Percentiles rank a stretch among this genome's conserved stretches.
phyloP scores from a whole-genome alignment of 2,888 invertebrate species.

The Disparrhopalites patrizii region DNA sequence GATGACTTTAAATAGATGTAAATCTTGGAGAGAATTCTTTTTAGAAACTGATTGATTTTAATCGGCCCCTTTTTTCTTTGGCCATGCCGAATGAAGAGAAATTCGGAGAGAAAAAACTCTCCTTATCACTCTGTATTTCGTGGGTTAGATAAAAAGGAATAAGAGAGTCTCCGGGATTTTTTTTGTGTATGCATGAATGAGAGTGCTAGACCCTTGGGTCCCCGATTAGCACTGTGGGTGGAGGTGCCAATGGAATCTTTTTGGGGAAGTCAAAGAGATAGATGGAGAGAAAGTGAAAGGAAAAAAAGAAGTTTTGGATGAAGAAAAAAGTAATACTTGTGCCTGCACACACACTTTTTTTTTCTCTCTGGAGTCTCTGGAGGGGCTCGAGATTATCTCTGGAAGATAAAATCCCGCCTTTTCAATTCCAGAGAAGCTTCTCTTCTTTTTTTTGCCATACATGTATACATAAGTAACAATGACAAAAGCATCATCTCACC shows the following conservation, averaged over 20 bases:
- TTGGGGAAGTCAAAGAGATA: slow-evolving; percentile 5
- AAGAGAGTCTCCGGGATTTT: not conserved
- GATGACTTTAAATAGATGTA: not conserved
- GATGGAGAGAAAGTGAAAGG: slow-evolving; percentile 21
- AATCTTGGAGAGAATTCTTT: slow-evolving; percentile 1
- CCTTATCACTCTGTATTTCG: slow-evolving; percentile 7
- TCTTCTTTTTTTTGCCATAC: not conserved
- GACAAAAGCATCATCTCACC: no score
- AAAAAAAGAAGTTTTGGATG: not conserved
- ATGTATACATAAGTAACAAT: not conserved
- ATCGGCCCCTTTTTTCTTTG: slow-evolving; percentile 9
- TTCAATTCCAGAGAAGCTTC: not conserved
- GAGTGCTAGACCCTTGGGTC: slow-evolving; percentile 11
- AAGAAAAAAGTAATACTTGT: not conserved
- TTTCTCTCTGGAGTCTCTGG: not conserved
- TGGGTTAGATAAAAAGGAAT: not conserved
- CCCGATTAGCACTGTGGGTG: not conserved
- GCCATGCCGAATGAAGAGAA: slow-evolving; percentile 15
- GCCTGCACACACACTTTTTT: not conserved
- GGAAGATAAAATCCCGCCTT: slow-evolving; percentile 2
- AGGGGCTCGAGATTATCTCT: not conserved
- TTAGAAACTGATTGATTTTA: slow-evolving; percentile 32
- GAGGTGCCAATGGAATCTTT: not conserved
- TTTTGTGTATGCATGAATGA: slow-evolving; percentile 24
- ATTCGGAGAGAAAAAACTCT: not conserved